phyloP scores from a whole-genome alignment of 2,113 vertebrate species.

The Phalacrocorax carbo region DNA sequence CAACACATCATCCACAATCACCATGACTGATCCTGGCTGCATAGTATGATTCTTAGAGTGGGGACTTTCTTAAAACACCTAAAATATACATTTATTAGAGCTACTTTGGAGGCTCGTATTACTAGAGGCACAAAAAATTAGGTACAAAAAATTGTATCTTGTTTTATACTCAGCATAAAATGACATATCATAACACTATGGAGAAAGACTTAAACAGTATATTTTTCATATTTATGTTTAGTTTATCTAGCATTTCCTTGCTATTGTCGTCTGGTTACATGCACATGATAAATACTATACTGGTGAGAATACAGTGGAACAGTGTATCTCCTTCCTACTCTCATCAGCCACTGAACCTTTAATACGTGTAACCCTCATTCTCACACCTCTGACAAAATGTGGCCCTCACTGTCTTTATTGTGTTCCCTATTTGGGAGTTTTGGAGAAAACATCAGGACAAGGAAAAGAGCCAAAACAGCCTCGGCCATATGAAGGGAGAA shows the following conservation, averaged over 20 bases:
- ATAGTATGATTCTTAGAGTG: not conserved
- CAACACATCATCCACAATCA: not conserved
- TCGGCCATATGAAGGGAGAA: not conserved
- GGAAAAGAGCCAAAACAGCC: not conserved
- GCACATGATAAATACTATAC: not conserved
- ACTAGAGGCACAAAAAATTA: not conserved
- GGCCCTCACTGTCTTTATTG: not conserved
- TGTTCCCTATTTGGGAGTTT: not conserved
- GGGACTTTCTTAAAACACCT: not conserved
- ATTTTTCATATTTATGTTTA: not conserved
- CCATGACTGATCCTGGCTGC: not conserved
- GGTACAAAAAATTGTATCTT: not conserved
- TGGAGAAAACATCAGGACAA: not conserved
- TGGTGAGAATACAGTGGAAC: not conserved
- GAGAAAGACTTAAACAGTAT: not conserved
- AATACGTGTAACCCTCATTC: not conserved
- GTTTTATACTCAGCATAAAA: not conserved
- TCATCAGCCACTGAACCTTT: not conserved
- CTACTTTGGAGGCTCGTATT: not conserved
- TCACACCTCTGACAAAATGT: not conserved
- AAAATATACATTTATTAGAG: not conserved
- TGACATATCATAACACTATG: not conserved
- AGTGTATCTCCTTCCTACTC: not conserved
- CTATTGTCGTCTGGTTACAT: not conserved
- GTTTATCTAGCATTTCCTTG: not conserved